phyloP scores from a whole-genome alignment of 2,888 invertebrate species.

The Mamestra brassicae region DNA sequence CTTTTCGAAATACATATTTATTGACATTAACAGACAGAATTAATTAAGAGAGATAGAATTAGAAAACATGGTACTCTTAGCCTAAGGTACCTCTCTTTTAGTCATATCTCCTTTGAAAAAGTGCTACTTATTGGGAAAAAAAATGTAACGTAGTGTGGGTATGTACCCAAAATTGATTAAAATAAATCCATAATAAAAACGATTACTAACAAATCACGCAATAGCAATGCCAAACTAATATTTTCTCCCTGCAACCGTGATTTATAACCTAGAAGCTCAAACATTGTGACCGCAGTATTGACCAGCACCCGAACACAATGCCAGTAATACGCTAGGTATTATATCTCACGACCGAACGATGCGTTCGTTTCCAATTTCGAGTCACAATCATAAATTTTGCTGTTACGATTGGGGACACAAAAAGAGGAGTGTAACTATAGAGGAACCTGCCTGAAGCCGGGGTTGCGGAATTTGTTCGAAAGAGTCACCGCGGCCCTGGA shows the following conservation, averaged over 20 bases:
- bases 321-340: constrained; percentile 25
- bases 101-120: too few relatives aligned
- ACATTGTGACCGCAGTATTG: constrained; percentile 17
- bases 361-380: constrained; percentile 51
- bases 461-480: too few relatives aligned
- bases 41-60: too few relatives aligned
- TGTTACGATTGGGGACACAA: constrained; percentile 5
- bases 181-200: not conserved
- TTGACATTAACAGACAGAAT: too few relatives aligned
- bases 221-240: constrained; percentile 8
- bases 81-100: not conserved
- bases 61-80: too few relatives aligned
- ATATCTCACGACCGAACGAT: constrained; percentile 28
- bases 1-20: too few relatives aligned
- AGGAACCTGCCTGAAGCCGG: too few relatives aligned
- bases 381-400: constrained; percentile 44
- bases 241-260: constrained; percentile 7
- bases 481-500: too few relatives aligned
- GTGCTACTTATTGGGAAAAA: too few relatives aligned
- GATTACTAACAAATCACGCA: constrained; percentile 7
- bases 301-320: constrained; percentile 8
- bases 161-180: too few relatives aligned
- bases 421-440: constrained; percentile 1
- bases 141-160: not conserved
- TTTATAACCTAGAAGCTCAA: constrained; percentile 13